Conservation (phyloP, 2,888 invertebrate genomes). For the Scaptomyza caliginosa region DNA sequence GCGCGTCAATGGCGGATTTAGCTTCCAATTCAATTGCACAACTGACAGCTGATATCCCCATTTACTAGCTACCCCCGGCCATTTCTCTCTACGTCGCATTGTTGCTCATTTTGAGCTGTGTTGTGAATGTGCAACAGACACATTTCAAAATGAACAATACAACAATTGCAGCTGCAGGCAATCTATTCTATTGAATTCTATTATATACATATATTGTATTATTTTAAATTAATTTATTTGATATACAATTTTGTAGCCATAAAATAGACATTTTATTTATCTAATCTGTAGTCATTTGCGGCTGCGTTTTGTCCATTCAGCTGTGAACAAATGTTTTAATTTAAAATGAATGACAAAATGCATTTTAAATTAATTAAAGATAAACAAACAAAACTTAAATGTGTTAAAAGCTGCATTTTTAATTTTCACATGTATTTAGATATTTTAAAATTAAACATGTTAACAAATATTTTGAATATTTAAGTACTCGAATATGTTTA, state of each 20-base stretch:
- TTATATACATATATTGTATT: not conserved
- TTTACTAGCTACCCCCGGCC: not conserved
- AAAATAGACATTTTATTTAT: not conserved
- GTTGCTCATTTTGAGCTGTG: conserved; percentile 22
- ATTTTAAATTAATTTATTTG: conserved; percentile 1
- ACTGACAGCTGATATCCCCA: conserved; percentile 33
- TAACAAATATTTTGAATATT: not conserved
- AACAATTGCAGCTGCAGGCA: not conserved
- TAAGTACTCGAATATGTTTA: not conserved
- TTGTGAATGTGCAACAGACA: conserved; percentile 18
- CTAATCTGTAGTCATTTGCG: conserved; percentile 18
- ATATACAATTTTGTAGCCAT: not conserved
- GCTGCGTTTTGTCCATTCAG: not conserved
- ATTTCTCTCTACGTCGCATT: not conserved
- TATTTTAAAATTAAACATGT: not conserved
- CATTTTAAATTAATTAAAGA: conserved; percentile 19
- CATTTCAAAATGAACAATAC: conserved; percentile 3
- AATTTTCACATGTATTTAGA: not conserved
- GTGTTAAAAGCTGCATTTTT: not conserved
- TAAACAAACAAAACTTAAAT: not conserved
- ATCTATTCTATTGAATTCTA: conserved; percentile 6
- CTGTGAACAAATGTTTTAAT: conserved; percentile 4
- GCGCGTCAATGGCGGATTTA: conserved; percentile 20
- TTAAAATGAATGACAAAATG: conserved; percentile 4
- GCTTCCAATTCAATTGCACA: conserved; percentile 34